Evolutionary conservation across 2,113 vertebrate genomes (phyloP), one percentile per base, ranked within the genome.

Genomic region (Silurus glanis): DNA sequence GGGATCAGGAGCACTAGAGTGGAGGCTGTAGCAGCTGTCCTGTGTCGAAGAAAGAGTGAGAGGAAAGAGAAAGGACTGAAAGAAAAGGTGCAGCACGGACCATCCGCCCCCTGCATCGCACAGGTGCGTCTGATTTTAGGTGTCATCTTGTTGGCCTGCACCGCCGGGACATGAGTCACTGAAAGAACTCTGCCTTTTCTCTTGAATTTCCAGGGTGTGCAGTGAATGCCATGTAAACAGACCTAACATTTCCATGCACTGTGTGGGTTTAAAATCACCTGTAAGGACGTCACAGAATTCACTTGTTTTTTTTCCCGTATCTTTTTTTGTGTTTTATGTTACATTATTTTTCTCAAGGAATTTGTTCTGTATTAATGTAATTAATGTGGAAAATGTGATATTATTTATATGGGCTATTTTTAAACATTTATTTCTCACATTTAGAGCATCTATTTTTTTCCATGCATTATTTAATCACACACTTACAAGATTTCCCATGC

Each of bases 1-100:
- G 61, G 82, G 53, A 88, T 69, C 83, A 67, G 69, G 49, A 75
- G 37, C 75, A 85, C 64, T 87, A 87, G 71, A 64, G 66, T n/a
- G 80, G 83, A 83, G 80, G 59, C 62, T 51, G 74, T 58, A 37
- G 72, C 49, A 71, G 72, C 83, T 64, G 78, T 80, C 83, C 67
- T 14, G 58, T 82, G 80, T 83, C 25, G 59, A 66, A 69, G 47
- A 25, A 61, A 47, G 17, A 51, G 14, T 9, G 10, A 53, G 53
- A 21, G 10, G 59, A 67, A 59, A 69, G 19, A 51, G 17, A 61
- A 5, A 72, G 82, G 67, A 58, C 72, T 47, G 21, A 80, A 61
- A 67, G 71, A 79, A 58, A 37, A 49, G 66, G 80, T 76, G 80
- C 85, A 76, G 19, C 53, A 17, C 12, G 49, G 9, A 21, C 49